A percentile compares a stretch with the other conserved stretches of the same genome.
phyloP scores from a whole-genome alignment of 2,797 vertebrate species.

The Menidia menidia region DNA sequence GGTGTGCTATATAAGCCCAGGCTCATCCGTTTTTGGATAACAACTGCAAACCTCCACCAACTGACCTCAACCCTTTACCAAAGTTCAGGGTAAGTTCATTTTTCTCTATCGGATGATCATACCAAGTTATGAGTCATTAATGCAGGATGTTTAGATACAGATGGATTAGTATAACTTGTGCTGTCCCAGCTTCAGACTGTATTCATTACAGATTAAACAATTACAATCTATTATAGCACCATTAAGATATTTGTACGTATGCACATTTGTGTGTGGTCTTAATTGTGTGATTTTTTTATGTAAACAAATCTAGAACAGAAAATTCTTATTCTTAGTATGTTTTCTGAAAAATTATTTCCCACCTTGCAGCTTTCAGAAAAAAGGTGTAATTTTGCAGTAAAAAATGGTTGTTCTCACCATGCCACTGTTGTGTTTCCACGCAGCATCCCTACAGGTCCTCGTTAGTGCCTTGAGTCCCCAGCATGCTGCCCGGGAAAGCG shows the following conservation, averaged over 20 bases:
- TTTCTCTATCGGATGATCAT: not conserved
- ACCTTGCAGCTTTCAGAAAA: too few relatives aligned
- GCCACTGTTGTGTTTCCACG: slow-evolving; percentile 4
- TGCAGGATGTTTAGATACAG: too few relatives aligned
- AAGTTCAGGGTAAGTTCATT: slow-evolving; percentile 72
- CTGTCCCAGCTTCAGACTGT: too few relatives aligned
- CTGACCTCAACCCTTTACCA: slow-evolving; percentile 67
- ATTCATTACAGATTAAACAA: too few relatives aligned
- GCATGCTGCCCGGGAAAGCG: slow-evolving; percentile 74
- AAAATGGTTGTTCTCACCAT: not conserved
- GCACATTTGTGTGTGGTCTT: not conserved
- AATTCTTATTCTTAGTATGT: too few relatives aligned
- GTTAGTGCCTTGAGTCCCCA: slow-evolving; percentile 68
- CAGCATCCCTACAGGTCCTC: not conserved
- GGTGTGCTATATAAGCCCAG: slow-evolving; percentile 81
- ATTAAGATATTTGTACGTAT: not conserved
- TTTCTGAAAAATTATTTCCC: too few relatives aligned
- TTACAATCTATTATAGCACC: too few relatives aligned
- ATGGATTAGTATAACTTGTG: too few relatives aligned
- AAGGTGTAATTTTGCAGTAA: too few relatives aligned
- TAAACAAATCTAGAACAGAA: too few relatives aligned
- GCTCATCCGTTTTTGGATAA: slow-evolving; percentile 59
- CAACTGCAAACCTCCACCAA: slow-evolving; percentile 54
- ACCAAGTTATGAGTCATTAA: not conserved
- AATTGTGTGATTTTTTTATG: too few relatives aligned